Percentiles rank a stretch among this genome's conserved stretches.
Conservation (phyloP, 2,888 invertebrate species). For the Ichneumoninae sp. region DNA sequence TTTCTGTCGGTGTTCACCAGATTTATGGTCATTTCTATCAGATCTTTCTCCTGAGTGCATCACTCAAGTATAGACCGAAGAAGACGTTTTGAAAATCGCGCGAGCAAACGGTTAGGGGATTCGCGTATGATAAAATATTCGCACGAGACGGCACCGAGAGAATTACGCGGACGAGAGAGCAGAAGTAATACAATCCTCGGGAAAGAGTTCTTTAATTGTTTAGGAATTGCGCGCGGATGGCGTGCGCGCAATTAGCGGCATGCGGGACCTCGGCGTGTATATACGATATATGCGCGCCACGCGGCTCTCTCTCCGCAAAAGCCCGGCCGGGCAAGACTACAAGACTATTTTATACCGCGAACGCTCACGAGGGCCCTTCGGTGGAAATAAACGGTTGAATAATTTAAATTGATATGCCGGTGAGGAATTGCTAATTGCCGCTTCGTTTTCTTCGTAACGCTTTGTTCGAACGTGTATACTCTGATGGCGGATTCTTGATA, state of each 20-base stretch:
- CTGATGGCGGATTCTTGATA: slow-evolving; percentile 24
- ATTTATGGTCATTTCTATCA: too few species aligned
- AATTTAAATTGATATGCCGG: slow-evolving; percentile 79
- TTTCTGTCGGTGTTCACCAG: too few species aligned
- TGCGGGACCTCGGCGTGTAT: slow-evolving; percentile 69
- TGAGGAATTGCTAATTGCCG: slow-evolving; percentile 72
- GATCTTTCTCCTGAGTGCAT: too few species aligned
- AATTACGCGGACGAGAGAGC: slow-evolving; percentile 4
- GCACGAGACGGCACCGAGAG: neutral
- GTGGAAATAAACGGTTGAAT: slow-evolving; percentile 75
- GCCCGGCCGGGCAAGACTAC: slow-evolving; percentile 15
- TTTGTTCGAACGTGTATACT: slow-evolving; percentile 48
- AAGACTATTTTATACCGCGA: slow-evolving; percentile 66
- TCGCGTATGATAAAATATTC: neutral
- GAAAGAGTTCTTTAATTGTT: slow-evolving; percentile 74
- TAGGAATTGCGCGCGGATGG: slow-evolving; percentile 77
- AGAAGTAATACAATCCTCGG: slow-evolving; percentile 48
- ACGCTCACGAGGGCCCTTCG: slow-evolving; percentile 68
- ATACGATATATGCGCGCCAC: slow-evolving; percentile 51
- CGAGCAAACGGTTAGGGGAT: too few species aligned
- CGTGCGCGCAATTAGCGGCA: slow-evolving; percentile 75
- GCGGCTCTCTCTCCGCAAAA: slow-evolving; percentile 42
- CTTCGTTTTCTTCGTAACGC: slow-evolving; percentile 64
- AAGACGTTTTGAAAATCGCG: too few species aligned
- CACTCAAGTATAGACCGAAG: too few species aligned